Base-by-base conservation (phyloP, 2,888 invertebrate genomes). In the Nysson spinosus region DNA sequence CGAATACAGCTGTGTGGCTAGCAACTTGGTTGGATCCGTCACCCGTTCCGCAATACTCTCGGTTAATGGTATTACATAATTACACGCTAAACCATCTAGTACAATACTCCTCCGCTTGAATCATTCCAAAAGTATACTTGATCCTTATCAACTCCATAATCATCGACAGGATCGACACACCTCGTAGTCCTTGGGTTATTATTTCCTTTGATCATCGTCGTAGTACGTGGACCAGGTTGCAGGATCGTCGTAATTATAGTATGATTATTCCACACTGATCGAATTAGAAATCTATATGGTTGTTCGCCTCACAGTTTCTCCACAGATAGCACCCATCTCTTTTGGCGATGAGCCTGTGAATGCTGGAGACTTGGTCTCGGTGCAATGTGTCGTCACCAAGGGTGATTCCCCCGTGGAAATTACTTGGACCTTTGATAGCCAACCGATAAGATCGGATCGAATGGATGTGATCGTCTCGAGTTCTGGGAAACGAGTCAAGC, bases 321-420 rank as follows among this genome's bases (percentile, higher is more conserved):
- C 93, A 61, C 92, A 92, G 89, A 92, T 94, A 78, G 90, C 91
- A 78, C 91, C 92, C 34, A 93, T 94, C 82, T 90, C 90, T 81
- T 93, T 94, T 78, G 94, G 93, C 64, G 93, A 93, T 46, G 93
- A 94, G 76, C 90, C 93, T 54, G 91, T 94, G 39, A 93, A 94
- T 82, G 93, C 93, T 58, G 95, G 94, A 3, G 94, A 95, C 69
- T 90, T 92, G 69, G 92, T 93, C 30, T 93, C 93, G 55, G 90
- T 93, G 2, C 91, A 91, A 49, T 95, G 95, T 85, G 90, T 92
- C 32, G 93, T 93, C 17, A 91, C 90, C 73, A 93, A 93, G 85
- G 95, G 95, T 24, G 95, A 96, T 85, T 87, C 92, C 66, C 95
- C 95, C 6, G 88, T 96, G 58, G 90, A 90, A 72, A 93, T 96